Conservation (phyloP, 2,888 invertebrate genomes). For the Melipona beecheii region DNA sequence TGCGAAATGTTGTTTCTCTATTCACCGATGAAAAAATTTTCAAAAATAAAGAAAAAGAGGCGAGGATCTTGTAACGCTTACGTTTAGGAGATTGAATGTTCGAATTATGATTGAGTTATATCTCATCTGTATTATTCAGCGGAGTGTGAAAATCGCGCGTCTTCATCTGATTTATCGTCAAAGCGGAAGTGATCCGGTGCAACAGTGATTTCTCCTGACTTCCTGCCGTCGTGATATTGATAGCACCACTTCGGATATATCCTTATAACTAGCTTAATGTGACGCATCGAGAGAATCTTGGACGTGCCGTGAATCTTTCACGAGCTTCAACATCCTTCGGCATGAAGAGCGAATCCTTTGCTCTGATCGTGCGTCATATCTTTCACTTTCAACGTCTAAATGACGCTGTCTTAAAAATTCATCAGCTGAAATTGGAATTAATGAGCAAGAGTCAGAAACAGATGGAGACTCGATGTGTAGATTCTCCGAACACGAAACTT, state of each 20-base stretch:
- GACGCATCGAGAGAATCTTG: constrained; percentile 32
- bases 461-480: background rate
- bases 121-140: background rate
- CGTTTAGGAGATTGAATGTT: too few relatives aligned
- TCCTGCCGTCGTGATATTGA: constrained; percentile 28
- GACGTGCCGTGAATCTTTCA: constrained; percentile 34
- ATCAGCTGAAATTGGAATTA: background rate
- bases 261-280: constrained; percentile 36
- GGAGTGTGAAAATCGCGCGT: background rate
- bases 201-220: constrained; percentile 8
- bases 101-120: too few relatives aligned
- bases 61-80: background rate
- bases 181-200: constrained; percentile 10
- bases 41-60: background rate
- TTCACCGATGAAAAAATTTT: too few relatives aligned
- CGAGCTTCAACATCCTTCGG: background rate
- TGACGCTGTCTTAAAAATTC: background rate
- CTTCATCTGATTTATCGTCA: background rate
- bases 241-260: constrained; percentile 31
- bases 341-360: background rate
- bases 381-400: background rate
- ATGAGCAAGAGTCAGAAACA: background rate
- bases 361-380: constrained; percentile 10
- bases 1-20: background rate
- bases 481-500: too few relatives aligned